These are phyloP conservation scores for Anabas testudineus DNA, from an alignment of 2,797 vertebrate genomes.

Conservation along the genomic window DNA sequence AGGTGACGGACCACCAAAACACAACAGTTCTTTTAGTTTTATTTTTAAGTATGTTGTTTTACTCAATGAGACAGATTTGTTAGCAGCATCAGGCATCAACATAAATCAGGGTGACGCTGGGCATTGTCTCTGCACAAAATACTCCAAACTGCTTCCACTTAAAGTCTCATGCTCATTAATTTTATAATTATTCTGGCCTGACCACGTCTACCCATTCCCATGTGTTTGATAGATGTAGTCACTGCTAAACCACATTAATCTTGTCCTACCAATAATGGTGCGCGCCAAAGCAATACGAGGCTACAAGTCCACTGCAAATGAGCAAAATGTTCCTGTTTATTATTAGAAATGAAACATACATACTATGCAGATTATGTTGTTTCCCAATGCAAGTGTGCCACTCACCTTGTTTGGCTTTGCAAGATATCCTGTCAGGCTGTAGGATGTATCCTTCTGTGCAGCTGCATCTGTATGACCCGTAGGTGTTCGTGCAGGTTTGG, in stretches of 20 bases:
- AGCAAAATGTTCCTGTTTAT: slow-evolving; percentile 60
- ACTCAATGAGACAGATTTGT: slow-evolving; percentile 60
- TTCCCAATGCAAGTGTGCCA: slow-evolving; percentile 42
- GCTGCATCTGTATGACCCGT: slow-evolving; percentile 93
- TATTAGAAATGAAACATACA: slow-evolving; percentile 69
- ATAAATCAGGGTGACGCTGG: slow-evolving; percentile 76
- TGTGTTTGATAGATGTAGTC: slow-evolving; percentile 78
- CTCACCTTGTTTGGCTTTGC: slow-evolving; percentile 96
- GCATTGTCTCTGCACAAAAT: slow-evolving; percentile 77
- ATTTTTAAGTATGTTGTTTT: slow-evolving; percentile 71
- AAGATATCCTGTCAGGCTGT: slow-evolving; percentile 92
- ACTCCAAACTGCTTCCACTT: slow-evolving; percentile 76
- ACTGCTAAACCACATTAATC: slow-evolving; percentile 74
- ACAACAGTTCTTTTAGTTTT: slow-evolving; percentile 39
- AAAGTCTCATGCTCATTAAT: slow-evolving; percentile 82
- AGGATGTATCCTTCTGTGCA: slow-evolving; percentile 94
- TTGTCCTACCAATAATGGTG: slow-evolving; percentile 47
- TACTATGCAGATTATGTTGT: slow-evolving; percentile 61
- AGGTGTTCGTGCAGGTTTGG: slow-evolving; percentile 93
- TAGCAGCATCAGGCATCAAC: slow-evolving; percentile 57
- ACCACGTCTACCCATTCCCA: slow-evolving; percentile 70
- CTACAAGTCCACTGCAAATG: slow-evolving; percentile 24
- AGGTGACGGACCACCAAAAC: slow-evolving; percentile 51
- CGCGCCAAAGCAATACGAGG: slow-evolving; percentile 43
- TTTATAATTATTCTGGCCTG: slow-evolving; percentile 80